phyloP scores from a whole-genome alignment of 2,113 vertebrate species.

The Butorides virescens region DNA sequence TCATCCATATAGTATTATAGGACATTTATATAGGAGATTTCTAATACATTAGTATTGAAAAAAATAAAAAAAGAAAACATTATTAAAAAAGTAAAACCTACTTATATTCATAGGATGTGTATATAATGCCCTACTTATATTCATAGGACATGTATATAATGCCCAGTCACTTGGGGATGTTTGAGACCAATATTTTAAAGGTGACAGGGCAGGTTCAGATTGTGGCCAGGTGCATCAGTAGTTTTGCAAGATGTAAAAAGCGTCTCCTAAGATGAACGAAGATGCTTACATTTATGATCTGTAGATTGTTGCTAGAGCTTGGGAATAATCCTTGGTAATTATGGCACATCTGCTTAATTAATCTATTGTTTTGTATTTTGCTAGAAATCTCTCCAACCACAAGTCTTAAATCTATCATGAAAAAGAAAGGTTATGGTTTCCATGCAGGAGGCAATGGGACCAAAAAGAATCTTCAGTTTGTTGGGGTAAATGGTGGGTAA shows the following conservation, averaged over 20 bases:
- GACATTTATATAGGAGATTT: background rate
- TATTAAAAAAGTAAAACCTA: background rate
- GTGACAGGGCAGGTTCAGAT: background rate
- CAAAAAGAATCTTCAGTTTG: conserved; percentile 99
- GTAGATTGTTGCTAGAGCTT: background rate
- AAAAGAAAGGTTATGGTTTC: conserved; percentile 92
- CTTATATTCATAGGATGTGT: background rate
- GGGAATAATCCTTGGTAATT: background rate
- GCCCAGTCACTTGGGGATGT: background rate
- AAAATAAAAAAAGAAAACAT: background rate
- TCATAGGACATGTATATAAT: background rate
- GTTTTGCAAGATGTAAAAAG: background rate
- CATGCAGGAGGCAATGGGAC: conserved; percentile 86
- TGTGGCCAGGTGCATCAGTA: background rate
- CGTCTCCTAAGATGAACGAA: background rate
- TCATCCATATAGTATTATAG: background rate
- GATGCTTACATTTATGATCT: background rate
- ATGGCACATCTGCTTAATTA: conserved; percentile 33
- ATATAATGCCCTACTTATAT: background rate
- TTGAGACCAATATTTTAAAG: background rate
- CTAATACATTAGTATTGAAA: background rate
- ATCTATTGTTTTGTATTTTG: conserved; percentile 73
- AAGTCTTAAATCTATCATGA: conserved; percentile 99
- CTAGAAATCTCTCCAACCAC: conserved; percentile 77
- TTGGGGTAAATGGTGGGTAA: conserved; percentile 99